These are phyloP conservation scores for Hypanus sabinus DNA, from an alignment of 2,113 vertebrate genomes.

Conservation along the genomic window DNA sequence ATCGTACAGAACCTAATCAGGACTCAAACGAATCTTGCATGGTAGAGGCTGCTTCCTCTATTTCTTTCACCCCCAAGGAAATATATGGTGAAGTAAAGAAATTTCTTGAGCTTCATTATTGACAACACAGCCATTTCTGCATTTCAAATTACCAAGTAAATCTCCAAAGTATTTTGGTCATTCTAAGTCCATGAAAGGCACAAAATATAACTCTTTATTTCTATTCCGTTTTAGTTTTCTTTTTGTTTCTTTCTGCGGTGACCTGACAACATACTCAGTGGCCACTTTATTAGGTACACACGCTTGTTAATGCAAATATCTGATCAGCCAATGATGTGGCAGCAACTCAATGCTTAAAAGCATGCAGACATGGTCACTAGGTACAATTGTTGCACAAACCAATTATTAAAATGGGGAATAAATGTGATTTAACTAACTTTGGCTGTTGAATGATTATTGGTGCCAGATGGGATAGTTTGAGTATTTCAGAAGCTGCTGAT, in stretches of 20 bases:
- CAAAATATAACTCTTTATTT: background rate
- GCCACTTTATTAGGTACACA: no score
- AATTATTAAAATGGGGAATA: no score
- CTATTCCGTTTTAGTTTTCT: background rate
- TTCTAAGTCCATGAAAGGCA: background rate
- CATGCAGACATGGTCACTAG: no score
- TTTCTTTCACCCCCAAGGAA: background rate
- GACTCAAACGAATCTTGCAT: background rate
- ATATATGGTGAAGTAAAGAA: background rate
- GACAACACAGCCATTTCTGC: background rate
- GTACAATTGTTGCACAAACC: no score
- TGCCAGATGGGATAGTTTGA: no score
- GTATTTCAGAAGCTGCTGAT: no score
- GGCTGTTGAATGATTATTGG: no score
- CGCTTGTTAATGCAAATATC: no score
- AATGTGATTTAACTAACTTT: no score
- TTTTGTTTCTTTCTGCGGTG: background rate
- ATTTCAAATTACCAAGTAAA: background rate
- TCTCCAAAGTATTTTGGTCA: background rate
- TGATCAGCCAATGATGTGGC: no score
- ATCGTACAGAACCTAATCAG: background rate
- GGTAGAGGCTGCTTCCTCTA: no score
- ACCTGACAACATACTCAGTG: background rate
- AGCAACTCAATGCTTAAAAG: no score
- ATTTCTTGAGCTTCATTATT: background rate